Evolutionary conservation across 2,797 vertebrate species (phyloP).

Genomic region (Cuculus canorus): DNA sequence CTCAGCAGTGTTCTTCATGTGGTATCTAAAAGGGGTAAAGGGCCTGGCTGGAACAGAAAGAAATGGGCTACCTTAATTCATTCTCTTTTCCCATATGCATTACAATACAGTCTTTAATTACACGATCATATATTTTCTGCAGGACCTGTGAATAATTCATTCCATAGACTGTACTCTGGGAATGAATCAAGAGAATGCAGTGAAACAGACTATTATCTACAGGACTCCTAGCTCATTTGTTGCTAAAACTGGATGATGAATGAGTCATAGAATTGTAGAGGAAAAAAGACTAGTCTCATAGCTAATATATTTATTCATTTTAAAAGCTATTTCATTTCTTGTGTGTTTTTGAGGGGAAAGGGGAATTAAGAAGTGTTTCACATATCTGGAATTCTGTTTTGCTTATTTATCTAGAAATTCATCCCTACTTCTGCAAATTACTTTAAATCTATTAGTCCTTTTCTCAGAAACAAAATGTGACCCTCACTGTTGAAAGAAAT

Average conservation of each 20-base stretch:
- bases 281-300: background rate
- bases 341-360: background rate
- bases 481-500: background rate
- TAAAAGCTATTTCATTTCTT: background rate
- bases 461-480: background rate
- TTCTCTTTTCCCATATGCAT: background rate
- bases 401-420: background rate
- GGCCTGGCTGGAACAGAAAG: background rate
- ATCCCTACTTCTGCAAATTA: background rate
- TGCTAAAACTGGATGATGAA: slow-evolving; percentile 32
- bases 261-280: background rate
- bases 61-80: background rate
- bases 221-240: slow-evolving; percentile 16
- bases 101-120: slow-evolving; percentile 45
- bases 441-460: background rate
- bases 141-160: slow-evolving; percentile 28
- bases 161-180: background rate
- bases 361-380: background rate
- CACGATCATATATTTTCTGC: slow-evolving; percentile 12
- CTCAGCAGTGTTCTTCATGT: background rate
- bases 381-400: background rate
- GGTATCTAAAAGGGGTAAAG: background rate
- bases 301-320: background rate
- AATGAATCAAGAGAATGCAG: background rate
- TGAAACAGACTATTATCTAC: background rate